Evolutionary conservation across 2,888 invertebrate species (phyloP), one percentile per base, ranked within the genome.

Genomic region (Polymixis lichenea): DNA sequence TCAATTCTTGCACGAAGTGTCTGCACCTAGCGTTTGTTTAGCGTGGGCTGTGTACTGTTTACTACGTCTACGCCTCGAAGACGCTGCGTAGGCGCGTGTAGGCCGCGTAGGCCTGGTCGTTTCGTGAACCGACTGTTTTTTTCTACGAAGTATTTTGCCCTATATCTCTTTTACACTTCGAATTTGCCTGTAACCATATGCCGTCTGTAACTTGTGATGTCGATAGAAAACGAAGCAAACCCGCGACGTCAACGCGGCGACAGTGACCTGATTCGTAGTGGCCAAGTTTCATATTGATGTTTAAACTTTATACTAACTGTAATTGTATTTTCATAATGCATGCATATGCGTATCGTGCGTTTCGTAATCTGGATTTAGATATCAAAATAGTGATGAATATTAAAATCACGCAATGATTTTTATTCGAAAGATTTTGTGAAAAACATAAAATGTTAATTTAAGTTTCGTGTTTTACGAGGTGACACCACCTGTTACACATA

Each of bases 301-400:
- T 38, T 11, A 32, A 56, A 19, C n/a, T 53, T 15, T 22, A 49
- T 38, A 73, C 28, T 66, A 22, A 55, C 17, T 22, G 8, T 15
- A 51, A n/a, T 19, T n/a, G 7, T 76, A 55, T 51, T 67, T 56
- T 58, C 1, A 58, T 51, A 25, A 19, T 28, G 25, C 32, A 22
- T 46, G 15, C 15, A 2, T 56, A 64, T 62, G 22, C 1, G n/a
- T 55, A 28, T 60, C 25, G 51, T 22, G 38, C 17, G 11, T 84
- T 86, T 75, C 71, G 66, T 65, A 77, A 85, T 72, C 43, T 64
- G 46, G 25, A 79, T 68, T 77, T 77, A 56, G 13, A 72, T 70
- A 77, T 72, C 15, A 56, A 53, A 49, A 28, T 49, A 38, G 28
- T 67, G 28, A 51, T 75, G 38, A 73, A 80, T 83, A 77, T 64